A percentile compares a stretch with the other conserved stretches of the same genome.
Conservation (phyloP, 1,140 invertebrate genomes). For the Bombus breviceps region DNA sequence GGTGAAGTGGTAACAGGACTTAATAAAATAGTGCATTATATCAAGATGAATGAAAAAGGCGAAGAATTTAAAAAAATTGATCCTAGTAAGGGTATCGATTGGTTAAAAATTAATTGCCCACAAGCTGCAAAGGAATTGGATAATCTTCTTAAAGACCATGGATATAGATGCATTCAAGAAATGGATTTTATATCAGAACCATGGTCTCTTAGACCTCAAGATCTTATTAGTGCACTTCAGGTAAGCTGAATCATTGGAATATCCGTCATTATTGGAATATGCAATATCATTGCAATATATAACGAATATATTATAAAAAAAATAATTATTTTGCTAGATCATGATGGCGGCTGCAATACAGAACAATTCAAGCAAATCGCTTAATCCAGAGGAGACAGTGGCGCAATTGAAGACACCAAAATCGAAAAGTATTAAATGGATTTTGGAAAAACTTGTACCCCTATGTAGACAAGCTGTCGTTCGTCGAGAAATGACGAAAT, state of each 20-base stretch:
- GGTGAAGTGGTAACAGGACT: constrained; percentile 86
- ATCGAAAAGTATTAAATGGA: constrained; percentile 68
- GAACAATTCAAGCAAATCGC: background rate
- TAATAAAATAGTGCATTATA: constrained; percentile 82
- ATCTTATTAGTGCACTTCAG: constrained; percentile 86
- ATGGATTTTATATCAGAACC: constrained; percentile 87
- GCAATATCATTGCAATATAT: background rate
- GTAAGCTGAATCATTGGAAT: constrained; percentile 68
- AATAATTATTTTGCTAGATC: background rate
- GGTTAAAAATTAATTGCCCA: constrained; percentile 84
- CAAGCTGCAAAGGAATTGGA: constrained; percentile 82
- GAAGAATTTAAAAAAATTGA: constrained; percentile 84
- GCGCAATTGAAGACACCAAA: constrained; percentile 81
- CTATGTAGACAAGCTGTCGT: constrained; percentile 85
- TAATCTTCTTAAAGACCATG: constrained; percentile 88
- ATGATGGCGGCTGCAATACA: background rate
- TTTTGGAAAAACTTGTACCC: constrained; percentile 83
- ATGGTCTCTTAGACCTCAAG: constrained; percentile 86
- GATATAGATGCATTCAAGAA: constrained; percentile 90
- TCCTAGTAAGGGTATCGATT: constrained; percentile 83
- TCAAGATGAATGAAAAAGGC: constrained; percentile 80
- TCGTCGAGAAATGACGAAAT: constrained; percentile 87
- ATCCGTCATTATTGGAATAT: background rate
- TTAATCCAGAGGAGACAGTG: constrained; percentile 67
- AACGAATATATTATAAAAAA: background rate